Base-by-base conservation (phyloP, 2,797 vertebrate genomes). In the Anabacerthia variegaticeps region DNA sequence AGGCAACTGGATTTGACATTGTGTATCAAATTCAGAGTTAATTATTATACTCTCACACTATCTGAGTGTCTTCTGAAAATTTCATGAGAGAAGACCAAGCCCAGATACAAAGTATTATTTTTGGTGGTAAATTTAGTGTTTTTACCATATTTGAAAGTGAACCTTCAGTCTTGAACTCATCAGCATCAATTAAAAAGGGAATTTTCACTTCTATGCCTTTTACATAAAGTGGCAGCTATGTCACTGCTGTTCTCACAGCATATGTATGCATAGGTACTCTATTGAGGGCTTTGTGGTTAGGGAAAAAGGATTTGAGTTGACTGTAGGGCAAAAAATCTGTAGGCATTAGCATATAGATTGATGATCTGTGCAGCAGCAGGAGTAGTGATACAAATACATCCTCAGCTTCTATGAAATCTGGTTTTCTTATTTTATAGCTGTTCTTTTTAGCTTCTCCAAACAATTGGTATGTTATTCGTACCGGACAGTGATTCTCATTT, bases 231-330 rank as follows among this genome's bases (percentile, higher is more conserved):
- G 27, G 39, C 27, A 69, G 14, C 43, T 69, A 1, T 39, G 26
- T 8, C 39, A 43, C 22, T 73, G 46, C 66, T 61, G 8, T 49
- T 78, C 49, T 51, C 65, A 30, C 9, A 73, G 22, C 19, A 4
- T 66, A 7, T 7, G 4, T 46, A 8, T 52, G 4, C 44, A 6
- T 28, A 54, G 0, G 0, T 36, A 24, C 7, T 51, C 17, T 72
- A 2, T 3, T 59, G 55, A 55, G 20, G 52, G 39, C 22, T 89
- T 76, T 59, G 22, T 56, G n/a, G 6, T 68, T 72, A 63, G 28
- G 32, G 22, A 72, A 68, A 9, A 22, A 75, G 22, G 28, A 65
- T 43, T 58, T 65, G 18, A 69, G 14, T 23, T 79, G n/a, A 62
- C 48, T 66, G 86, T 6, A 73, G 13, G 41, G 43, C 14, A 67